These are phyloP conservation scores for Lymantria dispar DNA, from an alignment of 2,888 invertebrate species.

Conservation along the genomic window DNA sequence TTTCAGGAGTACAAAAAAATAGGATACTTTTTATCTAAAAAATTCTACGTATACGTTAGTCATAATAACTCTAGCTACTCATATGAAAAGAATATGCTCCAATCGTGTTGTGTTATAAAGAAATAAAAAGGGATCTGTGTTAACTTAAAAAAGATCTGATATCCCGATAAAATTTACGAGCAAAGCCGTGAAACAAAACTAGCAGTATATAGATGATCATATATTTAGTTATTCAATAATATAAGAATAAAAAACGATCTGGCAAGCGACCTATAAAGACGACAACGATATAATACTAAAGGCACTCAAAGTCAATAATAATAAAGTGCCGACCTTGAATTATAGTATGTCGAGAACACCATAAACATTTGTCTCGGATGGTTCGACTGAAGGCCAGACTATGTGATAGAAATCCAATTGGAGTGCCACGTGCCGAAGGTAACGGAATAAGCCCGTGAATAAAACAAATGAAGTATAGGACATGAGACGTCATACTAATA, in stretches of 20 bases:
- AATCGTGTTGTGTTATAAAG: no score
- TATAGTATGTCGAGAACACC: slow-evolving; percentile 26
- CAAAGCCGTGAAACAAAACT: no score
- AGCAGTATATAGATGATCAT: background rate
- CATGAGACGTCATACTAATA: slow-evolving; percentile 59
- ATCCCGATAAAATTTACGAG: no score
- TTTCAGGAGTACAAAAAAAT: no score
- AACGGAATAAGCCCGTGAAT: slow-evolving; percentile 54
- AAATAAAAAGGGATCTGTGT: no score
- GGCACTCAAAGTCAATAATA: slow-evolving; percentile 8
- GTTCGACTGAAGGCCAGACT: slow-evolving; percentile 25
- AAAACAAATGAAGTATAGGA: slow-evolving; percentile 45
- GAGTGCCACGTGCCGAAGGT: slow-evolving; percentile 47
- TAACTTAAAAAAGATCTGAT: no score
- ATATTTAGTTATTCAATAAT: background rate
- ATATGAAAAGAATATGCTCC: no score
- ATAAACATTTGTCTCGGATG: slow-evolving; percentile 28
- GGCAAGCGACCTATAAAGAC: background rate
- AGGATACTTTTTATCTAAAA: no score
- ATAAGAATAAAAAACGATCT: background rate
- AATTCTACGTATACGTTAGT: no score
- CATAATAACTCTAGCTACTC: no score
- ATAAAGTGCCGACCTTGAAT: slow-evolving; percentile 24
- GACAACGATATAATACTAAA: background rate
- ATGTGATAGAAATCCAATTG: slow-evolving; percentile 22